phyloP scores from a whole-genome alignment of 2,113 vertebrate species.

The Pelusios castaneus region DNA sequence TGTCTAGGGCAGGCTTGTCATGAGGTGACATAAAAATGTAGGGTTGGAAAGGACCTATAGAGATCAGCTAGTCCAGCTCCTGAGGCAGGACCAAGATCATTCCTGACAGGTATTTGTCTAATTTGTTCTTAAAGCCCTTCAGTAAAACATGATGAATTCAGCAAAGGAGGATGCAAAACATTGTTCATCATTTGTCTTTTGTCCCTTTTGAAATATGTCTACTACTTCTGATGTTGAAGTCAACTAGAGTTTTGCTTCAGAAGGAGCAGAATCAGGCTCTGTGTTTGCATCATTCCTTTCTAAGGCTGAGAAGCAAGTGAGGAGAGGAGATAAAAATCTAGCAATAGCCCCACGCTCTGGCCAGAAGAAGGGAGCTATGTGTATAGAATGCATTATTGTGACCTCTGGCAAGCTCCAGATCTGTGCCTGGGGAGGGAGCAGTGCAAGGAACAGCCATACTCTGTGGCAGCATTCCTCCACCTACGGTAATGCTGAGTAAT shows the following conservation, averaged over 20 bases:
- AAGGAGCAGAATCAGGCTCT: background rate
- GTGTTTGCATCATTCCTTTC: background rate
- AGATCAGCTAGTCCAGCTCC: background rate
- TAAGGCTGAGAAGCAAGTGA: background rate
- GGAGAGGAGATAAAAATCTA: background rate
- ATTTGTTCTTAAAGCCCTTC: background rate
- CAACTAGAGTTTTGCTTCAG: background rate
- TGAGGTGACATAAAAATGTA: background rate
- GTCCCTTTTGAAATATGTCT: background rate
- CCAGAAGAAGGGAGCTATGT: background rate
- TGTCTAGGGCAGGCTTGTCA: background rate
- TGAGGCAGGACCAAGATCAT: background rate
- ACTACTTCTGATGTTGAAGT: background rate
- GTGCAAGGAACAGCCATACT: background rate
- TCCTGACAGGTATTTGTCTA: background rate
- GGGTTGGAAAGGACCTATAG: background rate
- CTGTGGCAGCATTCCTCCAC: background rate
- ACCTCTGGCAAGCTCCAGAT: background rate
- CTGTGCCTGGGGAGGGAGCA: background rate
- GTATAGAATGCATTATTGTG: background rate
- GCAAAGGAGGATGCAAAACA: background rate
- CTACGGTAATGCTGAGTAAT: accelerated
- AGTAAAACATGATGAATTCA: background rate
- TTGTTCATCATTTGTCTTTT: background rate
- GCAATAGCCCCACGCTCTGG: background rate